phyloP scores from a whole-genome alignment of 53 echinoderm and acorn worm species.

The Zoroaster sp. region DNA sequence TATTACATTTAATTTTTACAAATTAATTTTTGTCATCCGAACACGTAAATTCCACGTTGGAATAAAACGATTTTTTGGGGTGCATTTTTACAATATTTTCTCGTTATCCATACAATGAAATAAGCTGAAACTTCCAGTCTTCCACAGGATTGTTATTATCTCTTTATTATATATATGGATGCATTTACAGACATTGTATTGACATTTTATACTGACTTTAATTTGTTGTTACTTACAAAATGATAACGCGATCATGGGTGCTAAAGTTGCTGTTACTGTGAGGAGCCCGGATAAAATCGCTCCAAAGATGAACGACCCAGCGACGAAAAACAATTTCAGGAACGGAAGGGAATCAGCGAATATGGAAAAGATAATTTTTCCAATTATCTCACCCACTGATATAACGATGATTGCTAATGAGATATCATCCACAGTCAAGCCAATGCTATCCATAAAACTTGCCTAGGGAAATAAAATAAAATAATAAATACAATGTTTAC shows the following conservation, averaged over 20 bases:
- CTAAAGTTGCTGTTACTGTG: background rate
- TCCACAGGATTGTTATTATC: too few relatives aligned
- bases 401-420: constrained; percentile 62
- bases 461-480: constrained; percentile 37
- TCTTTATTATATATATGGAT: too few relatives aligned
- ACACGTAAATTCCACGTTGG: too few relatives aligned
- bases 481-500: background rate
- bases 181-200: too few relatives aligned
- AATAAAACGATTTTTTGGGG: too few relatives aligned
- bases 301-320: background rate
- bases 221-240: background rate
- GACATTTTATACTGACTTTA: too few relatives aligned
- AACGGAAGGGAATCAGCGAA: constrained; percentile 75
- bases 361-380: constrained; percentile 47
- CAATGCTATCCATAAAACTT: constrained; percentile 74
- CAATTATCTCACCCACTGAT: constrained; percentile 60
- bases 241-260: background rate
- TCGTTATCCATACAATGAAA: too few relatives aligned
- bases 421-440: constrained; percentile 44
- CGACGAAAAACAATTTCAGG: background rate
- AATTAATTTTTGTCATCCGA: too few relatives aligned
- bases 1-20: too few relatives aligned
- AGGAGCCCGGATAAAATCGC: background rate
- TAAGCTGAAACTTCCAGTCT: too few relatives aligned
- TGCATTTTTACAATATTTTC: too few relatives aligned